Base-by-base conservation (phyloP, 2,888 invertebrate genomes). In the Drosophila imparisetae region DNA sequence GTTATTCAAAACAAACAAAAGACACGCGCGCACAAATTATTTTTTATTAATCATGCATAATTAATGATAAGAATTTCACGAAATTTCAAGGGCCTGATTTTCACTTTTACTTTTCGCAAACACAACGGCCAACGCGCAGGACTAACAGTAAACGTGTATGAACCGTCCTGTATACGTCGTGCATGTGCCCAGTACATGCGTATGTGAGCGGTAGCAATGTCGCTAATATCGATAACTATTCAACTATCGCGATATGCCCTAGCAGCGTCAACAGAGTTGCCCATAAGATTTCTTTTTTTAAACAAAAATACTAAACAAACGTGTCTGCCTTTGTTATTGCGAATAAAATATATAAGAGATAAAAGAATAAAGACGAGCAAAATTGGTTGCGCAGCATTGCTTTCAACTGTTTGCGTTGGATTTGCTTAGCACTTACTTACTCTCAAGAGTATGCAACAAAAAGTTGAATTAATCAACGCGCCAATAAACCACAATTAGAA, bases 101-200 rank as follows among this genome's bases (percentile, higher is more conserved):
- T 85, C 86, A 88, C 90, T 85, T 85, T 85, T 89, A 89, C 85
- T 85, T 85, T 85, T 89, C 70, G 74, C 42, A 38, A 64, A 70
- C 50, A 66, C 55, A 73, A 54, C 55, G 61, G 54, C 54, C 77
- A 66, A 77, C 87, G 79, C 77, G 81, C 86, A 84, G 83, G 87
- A 84, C 81, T 75, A 71, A 66, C 70, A 61, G 76, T 64, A 40
- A 66, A 78, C 11, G 27, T 74, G 64, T 70, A 40, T 55, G 61
- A 58, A 76, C 66, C 49, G 66, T 80, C 64, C 63, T 65, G 61
- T 75, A 61, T 42, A 64, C 59, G 32, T 40, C 29, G n/a, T 29
- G 27, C 40, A 36, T 61, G 27, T 60, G 50, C 60, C 38, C 32
- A 27, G 11, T 40, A 34, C 50, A 52, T 64, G 36, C 57, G 38